Conservation (phyloP, 2,888 invertebrate genomes). For the Melieria omissa region DNA sequence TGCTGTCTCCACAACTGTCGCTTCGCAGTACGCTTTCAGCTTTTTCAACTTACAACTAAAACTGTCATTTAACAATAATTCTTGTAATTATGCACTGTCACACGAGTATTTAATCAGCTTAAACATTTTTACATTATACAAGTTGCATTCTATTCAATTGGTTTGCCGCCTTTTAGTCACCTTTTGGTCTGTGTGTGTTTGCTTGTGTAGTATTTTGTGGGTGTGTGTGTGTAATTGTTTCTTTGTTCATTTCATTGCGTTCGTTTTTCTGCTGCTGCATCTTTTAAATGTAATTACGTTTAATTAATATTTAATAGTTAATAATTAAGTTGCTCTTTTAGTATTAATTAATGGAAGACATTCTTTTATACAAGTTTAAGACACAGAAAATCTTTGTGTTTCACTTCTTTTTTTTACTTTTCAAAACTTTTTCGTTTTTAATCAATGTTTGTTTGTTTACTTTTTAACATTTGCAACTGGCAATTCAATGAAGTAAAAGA, state of each 20-base stretch:
- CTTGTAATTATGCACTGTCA: too few species aligned
- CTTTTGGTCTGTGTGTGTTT: constrained; percentile 1
- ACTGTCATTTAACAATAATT: too few species aligned
- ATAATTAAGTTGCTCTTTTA: constrained; percentile 47
- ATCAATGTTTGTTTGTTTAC: constrained; percentile 28
- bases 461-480: constrained; percentile 16
- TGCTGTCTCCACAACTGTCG: too few species aligned
- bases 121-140: too few species aligned
- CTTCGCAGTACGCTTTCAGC: too few species aligned
- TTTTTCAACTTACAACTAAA: too few species aligned
- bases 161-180: too few species aligned
- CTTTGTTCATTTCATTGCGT: not conserved
- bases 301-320: constrained; percentile 41
- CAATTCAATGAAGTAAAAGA: constrained; percentile 39
- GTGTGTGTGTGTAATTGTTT: constrained; percentile 5
- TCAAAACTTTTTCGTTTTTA: constrained; percentile 43
- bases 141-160: too few species aligned
- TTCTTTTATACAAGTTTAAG: constrained; percentile 68
- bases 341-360: constrained; percentile 67
- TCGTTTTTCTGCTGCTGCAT: constrained; percentile 15
- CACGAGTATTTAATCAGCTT: too few species aligned
- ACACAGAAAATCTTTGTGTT: constrained; percentile 66
- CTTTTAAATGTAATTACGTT: constrained; percentile 22
- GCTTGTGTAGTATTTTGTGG: not conserved
- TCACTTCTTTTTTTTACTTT: constrained; percentile 42